phyloP scores from a whole-genome alignment of 2,113 vertebrate genomes.

The Rhinichthys klamathensis region DNA sequence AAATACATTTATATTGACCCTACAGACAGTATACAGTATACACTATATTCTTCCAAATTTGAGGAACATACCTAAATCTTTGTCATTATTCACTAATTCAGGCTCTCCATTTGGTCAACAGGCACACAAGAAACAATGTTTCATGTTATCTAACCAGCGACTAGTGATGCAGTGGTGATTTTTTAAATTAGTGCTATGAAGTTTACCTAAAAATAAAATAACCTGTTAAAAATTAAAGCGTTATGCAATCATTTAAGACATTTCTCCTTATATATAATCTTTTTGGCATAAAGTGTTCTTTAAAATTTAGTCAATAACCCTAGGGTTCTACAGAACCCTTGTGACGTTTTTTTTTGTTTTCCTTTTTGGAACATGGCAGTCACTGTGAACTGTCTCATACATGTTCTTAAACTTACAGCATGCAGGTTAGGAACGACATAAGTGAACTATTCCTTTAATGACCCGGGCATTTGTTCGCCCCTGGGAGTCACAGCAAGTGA shows the following conservation, averaged over 20 bases:
- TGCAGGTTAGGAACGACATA: neutral
- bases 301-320: no score
- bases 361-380: neutral
- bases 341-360: neutral
- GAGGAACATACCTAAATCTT: neutral
- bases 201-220: neutral
- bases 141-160: neutral
- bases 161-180: neutral
- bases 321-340: no score
- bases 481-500: conserved; percentile 76
- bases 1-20: neutral
- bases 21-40: neutral
- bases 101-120: neutral
- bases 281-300: no score
- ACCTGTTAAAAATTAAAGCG: no score
- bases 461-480: conserved; percentile 75
- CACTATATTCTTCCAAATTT: neutral
- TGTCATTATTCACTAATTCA: neutral
- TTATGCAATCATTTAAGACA: no score
- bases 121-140: neutral
- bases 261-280: no score
- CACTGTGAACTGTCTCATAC: neutral
- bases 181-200: neutral
- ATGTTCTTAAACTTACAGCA: neutral
- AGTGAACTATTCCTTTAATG: conserved; percentile 66